These are phyloP conservation scores for Microctonus hyperodae DNA, from an alignment of 2,888 invertebrate species.

Conservation along the genomic window DNA sequence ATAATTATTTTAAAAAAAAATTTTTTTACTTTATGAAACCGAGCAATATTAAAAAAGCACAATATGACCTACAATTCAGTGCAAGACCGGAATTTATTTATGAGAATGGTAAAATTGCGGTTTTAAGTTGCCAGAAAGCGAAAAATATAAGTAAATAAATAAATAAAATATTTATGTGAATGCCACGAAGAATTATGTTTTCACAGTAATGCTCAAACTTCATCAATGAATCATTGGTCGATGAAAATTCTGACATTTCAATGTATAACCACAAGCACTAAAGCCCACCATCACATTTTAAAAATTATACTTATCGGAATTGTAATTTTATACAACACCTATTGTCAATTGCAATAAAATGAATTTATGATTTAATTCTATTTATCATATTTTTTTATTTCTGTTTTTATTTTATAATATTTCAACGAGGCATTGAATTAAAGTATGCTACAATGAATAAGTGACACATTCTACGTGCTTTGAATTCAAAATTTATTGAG, in stretches of 20 bases:
- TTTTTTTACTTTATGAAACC: no score
- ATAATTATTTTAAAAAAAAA: background rate
- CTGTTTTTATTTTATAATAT: background rate
- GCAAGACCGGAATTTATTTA: no score
- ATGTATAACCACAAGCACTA: background rate
- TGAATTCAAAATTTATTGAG: slow-evolving; percentile 46
- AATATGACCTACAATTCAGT: no score
- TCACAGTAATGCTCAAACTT: background rate
- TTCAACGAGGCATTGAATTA: background rate
- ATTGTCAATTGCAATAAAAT: background rate
- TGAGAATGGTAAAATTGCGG: no score
- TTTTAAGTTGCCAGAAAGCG: no score
- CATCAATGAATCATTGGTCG: slow-evolving; percentile 10
- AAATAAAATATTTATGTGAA: slow-evolving; percentile 14
- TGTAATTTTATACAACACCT: no score
- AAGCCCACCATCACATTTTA: background rate
- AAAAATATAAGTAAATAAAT: background rate
- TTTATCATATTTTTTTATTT: no score
- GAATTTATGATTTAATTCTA: background rate
- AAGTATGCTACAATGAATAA: background rate
- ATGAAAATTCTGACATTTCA: background rate
- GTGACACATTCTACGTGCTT: slow-evolving; percentile 42
- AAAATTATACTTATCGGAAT: no score
- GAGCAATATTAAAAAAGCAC: no score
- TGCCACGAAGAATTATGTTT: background rate